These are phyloP conservation scores for Aulostomus chinensis DNA, from an alignment of 2,797 vertebrate genomes.

Conservation along the genomic window DNA sequence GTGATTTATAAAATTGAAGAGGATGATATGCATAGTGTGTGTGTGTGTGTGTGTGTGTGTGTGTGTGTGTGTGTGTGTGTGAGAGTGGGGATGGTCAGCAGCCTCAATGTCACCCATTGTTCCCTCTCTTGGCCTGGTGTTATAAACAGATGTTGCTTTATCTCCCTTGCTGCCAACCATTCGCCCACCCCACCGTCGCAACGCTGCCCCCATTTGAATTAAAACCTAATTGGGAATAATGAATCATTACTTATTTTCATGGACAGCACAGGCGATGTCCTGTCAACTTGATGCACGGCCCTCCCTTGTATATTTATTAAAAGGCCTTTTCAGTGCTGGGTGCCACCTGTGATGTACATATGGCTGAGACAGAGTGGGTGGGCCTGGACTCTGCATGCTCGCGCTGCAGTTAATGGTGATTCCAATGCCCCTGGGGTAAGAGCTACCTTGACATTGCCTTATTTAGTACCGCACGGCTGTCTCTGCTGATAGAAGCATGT, in stretches of 20 bases:
- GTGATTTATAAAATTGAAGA: slow-evolving; percentile 41
- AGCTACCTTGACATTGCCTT: slow-evolving; percentile 35
- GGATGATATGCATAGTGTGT: neutral
- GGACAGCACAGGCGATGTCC: slow-evolving; percentile 47
- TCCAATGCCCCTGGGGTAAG: slow-evolving; percentile 34
- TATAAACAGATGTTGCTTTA: slow-evolving; percentile 63
- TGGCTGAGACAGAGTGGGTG: slow-evolving; percentile 30
- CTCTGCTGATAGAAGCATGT: slow-evolving; percentile 30
- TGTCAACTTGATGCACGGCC: slow-evolving; percentile 63
- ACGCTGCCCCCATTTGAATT: slow-evolving; percentile 66
- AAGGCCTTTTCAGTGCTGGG: slow-evolving; percentile 23
- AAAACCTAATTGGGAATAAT: slow-evolving; percentile 76
- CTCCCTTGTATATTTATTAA: slow-evolving; percentile 56
- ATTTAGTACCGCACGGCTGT: slow-evolving; percentile 31
- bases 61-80: neutral
- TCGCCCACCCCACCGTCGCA: slow-evolving; percentile 28
- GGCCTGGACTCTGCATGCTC: slow-evolving; percentile 6
- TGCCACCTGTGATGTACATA: slow-evolving; percentile 27
- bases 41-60: neutral
- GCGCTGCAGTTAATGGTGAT: slow-evolving; percentile 40
- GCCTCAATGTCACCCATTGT: slow-evolving; percentile 30
- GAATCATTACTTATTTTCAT: slow-evolving; percentile 55
- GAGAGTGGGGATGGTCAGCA: too few relatives aligned
- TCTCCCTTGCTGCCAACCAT: slow-evolving; percentile 52
- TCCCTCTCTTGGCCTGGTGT: slow-evolving; percentile 45